Evolutionary conservation across 2,113 vertebrate genomes (phyloP), one percentile per base, ranked within the genome.

Genomic region (Butorides virescens): DNA sequence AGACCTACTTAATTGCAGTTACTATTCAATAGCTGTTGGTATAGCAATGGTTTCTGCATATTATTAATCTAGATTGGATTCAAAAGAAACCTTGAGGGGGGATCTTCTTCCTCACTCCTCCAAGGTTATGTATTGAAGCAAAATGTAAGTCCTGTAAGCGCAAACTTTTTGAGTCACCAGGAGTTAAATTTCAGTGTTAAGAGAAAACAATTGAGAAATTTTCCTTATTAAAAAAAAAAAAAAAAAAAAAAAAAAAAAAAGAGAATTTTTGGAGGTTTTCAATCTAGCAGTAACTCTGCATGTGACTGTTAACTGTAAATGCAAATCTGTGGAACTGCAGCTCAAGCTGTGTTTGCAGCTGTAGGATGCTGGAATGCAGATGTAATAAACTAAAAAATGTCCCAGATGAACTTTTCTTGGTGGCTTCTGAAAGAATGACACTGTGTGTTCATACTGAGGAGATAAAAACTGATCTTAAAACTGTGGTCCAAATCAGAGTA

Each of bases 1-100:
- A 93, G 22, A 78, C 26, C 79, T 86, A 80, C 17, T 93, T 95
- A 86, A 34, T 85, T 73, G 79, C 59, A 93, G 68, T 94, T 95
- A 59, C 58, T 86, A 36, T 92, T 80, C 67, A 77, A 26, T 59
- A 88, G n/a, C 63, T 80, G 44, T 44, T 67, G 39, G 29, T 67
- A 36, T 42, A 80, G 36, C 11, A 70, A 30, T 63, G 34, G 23
- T 58, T 95, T 86, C 63, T 90, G 82, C 65, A 55, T 92, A 42
- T 70, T 83, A 71, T 72, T 87, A 78, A 81, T 88, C 65, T 65
- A 75, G 61, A 39, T 16, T 74, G 36, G 37, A 80, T 63, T 93
- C 2, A 59, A 80, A 96, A 62, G 55, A 93, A 88, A 66, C 44
- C 37, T 74, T 71, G n/a, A 59, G 9, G 22, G 21, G 21, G 2